Base-by-base conservation (phyloP, 1,140 invertebrate species). In the Bombyx mandarina region DNA sequence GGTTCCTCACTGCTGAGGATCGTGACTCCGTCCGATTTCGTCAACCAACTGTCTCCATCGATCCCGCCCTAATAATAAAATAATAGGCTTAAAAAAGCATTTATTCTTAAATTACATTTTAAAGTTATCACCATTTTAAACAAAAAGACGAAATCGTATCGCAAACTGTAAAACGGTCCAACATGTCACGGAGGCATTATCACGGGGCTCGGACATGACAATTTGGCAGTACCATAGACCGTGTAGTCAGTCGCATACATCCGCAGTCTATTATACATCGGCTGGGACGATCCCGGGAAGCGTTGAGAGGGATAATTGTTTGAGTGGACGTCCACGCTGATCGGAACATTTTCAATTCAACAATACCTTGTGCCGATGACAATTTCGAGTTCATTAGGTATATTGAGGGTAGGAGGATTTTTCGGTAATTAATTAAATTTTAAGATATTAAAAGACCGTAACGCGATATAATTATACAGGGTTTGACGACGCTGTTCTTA, bases 161-260 rank as follows among this genome's bases (percentile, higher is more conserved):
- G 58, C 50, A 22, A n/a, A 8, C 46, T 54, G 43, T 58, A 59
- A 56, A 47, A 4, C 43, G n/a, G 8, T 50, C 43, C 55, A 54
- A 26, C 57, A 47, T 57, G 57, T 60, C 55, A 60, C n/a, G 26
- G 45, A 51, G 50, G 35, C 54, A 56, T 60, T 63, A 63, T 53
- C 45, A 45, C 57, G 55, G 51, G 55, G 6, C 43, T 45, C 56
- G 60, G 60, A 62, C 60, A 62, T 60, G 62, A 63, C 62, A 63
- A 63, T 60, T 60, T 48, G 58, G 52, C 52, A 44, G 50, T 44
- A 9, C 44, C 22, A 52, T 9, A 35, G 8, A 43, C 45, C 45
- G 58, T 50, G 56, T 52, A 10, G 18, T 52, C 22, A 8, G 9
- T 43, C 43, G 47, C 50, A n/a, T 60, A 26, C 47, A 42, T 55